Evolutionary conservation across 2,113 vertebrate species (phyloP), one percentile per base, ranked within the genome.

Genomic region (Opisthocomus hoazin): DNA sequence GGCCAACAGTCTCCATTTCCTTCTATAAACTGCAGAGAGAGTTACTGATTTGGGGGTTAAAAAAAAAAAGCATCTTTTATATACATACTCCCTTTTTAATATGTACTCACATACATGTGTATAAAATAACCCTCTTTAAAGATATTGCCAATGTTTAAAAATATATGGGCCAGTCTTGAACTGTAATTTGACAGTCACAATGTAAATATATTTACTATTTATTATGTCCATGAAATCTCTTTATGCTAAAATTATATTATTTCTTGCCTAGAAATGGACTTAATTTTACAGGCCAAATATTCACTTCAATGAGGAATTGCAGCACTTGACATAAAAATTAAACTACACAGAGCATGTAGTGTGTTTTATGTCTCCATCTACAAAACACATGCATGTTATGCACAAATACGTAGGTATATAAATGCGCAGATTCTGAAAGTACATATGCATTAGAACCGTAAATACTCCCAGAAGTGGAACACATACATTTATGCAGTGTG

Each of bases 1-100:
- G 94, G 50, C 84, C 51, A 79, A 61, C 36, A 91, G 34, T 53
- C 70, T 95, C 65, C n/a, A 75, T 95, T 96, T 94, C 86, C 86
- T 94, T 76, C 70, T n/a, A 89, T 82, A 87, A 96, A 95, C 81
- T 69, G 69, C 45, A 89, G 63, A 87, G 22, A 71, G 9, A 64
- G 5, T 82, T 78, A 89, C 48, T 32, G 22, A 84, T 69, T 84
- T 80, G 0, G 13, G 20, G 34, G 58, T 46, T 34, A 1, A 16
- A 36, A 77, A 12, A 53, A 32, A 9, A 32, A 9, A 53, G 29
- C 21, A 56, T 64, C 19, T 51, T 43, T 5, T 13, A 22, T 36
- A 71, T 51, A 24, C 12, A 43, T 27, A n/a, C n/a, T n/a, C n/a
- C n/a, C n/a, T n/a, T n/a, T 45, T 45, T 45, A 17, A 45, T 7